Evolutionary conservation across 2,797 vertebrate genomes (phyloP).

Genomic region (Phalanger gymnotis): DNA sequence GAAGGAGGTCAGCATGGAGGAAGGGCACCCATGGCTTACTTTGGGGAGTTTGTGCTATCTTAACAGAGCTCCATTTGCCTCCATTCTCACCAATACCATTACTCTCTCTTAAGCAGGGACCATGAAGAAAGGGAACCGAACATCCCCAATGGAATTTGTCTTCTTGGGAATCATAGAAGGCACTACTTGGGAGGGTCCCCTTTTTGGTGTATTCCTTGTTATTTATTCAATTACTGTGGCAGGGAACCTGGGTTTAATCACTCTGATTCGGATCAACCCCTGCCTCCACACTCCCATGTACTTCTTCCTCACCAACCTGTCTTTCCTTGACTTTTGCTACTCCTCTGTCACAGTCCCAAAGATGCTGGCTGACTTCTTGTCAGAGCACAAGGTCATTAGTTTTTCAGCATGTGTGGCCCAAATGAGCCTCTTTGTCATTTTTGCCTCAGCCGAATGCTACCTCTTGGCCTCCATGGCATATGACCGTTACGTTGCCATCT

Average conservation of each 20-base stretch:
- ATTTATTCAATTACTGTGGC: neutral
- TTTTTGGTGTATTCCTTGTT: neutral
- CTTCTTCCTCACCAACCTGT: conserved; percentile 8
- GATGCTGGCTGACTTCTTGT: conserved; percentile 1
- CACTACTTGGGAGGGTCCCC: neutral
- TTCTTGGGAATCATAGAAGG: neutral
- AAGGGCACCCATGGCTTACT: neutral
- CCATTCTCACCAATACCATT: neutral
- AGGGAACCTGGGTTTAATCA: conserved; percentile 2
- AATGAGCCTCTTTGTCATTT: conserved; percentile 19
- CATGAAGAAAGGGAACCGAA: neutral
- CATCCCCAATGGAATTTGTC: neutral
- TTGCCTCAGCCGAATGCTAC: neutral
- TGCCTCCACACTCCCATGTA: conserved; percentile 3
- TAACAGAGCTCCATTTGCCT: neutral
- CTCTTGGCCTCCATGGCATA: neutral
- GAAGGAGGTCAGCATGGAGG: neutral
- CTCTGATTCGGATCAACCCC: neutral
- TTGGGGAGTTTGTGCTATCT: neutral
- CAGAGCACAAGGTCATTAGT: neutral
- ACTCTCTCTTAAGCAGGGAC: neutral
- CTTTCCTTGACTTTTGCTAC: conserved; percentile 16
- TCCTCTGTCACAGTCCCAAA: conserved; percentile 5
- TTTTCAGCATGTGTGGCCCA: conserved; percentile 6
- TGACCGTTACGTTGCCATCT: neutral